Evolutionary conservation across 2,888 invertebrate species (phyloP).

Genomic region (Cinara cedri): DNA sequence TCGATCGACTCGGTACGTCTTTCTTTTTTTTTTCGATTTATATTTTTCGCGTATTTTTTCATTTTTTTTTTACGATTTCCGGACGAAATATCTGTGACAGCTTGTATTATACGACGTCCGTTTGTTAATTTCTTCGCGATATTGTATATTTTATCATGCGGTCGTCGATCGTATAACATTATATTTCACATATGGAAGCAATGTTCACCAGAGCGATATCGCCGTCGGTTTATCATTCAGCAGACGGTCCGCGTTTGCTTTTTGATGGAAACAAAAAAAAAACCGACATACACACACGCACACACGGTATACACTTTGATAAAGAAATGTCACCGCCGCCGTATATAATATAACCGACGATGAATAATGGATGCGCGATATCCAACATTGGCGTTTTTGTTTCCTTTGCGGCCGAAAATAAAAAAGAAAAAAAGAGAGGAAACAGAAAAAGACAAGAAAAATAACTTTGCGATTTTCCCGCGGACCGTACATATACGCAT

Average conservation of each 20-base stretch:
- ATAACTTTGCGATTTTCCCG: constrained; percentile 48
- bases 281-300: constrained; percentile 16
- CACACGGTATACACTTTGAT: constrained; percentile 35
- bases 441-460: constrained; percentile 12
- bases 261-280: constrained; percentile 52
- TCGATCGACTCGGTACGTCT: not conserved
- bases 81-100: constrained; percentile 28
- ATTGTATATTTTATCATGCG: not conserved
- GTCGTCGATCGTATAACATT: constrained; percentile 7
- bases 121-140: constrained; percentile 5
- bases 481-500: not conserved
- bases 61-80: constrained; percentile 6
- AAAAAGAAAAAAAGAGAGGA: not conserved
- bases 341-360: constrained; percentile 10
- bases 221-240: constrained; percentile 46
- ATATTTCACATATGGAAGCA: not conserved
- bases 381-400: constrained; percentile 32
- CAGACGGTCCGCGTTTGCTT: constrained; percentile 47
- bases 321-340: constrained; percentile 34
- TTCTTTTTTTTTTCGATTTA: constrained; percentile 12
- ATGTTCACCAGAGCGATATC: constrained; percentile 30
- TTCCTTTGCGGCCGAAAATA: constrained; percentile 36
- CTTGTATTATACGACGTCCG: constrained; percentile 9
- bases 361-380: constrained; percentile 50
- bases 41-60: not conserved